Conservation (phyloP, 2,113 vertebrate species). For the Phyllostomus discolor region DNA sequence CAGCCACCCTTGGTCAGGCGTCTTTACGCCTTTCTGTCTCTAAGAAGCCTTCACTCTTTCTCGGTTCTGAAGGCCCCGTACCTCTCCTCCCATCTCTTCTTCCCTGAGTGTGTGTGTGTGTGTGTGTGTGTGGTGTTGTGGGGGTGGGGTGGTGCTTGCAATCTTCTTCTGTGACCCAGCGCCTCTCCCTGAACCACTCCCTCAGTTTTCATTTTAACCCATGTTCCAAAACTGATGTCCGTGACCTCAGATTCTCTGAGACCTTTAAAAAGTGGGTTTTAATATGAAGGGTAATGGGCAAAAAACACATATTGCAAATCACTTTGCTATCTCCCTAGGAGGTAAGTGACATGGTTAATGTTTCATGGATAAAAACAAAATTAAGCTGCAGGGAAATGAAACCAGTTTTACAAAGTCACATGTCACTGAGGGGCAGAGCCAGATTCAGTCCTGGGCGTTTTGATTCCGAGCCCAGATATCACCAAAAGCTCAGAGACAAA, state of each 20-base stretch:
- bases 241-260: not conserved
- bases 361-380: constrained; percentile 16
- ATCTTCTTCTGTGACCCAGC: not conserved
- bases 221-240: not conserved
- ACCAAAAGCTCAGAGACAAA: not conserved
- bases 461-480: not conserved
- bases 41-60: not conserved
- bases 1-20: not conserved
- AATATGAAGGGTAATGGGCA: not conserved
- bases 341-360: not conserved
- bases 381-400: not conserved
- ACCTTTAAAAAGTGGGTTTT: not conserved
- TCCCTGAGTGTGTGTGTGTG: not conserved
- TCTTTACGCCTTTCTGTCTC: not conserved
- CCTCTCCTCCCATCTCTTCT: not conserved
- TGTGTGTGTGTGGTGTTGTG: fast-evolving
- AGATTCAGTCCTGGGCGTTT: not conserved
- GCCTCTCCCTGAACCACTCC: not conserved
- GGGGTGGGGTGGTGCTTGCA: not conserved
- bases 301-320: not conserved
- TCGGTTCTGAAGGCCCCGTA: not conserved
- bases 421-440: not conserved
- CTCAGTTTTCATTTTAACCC: not conserved
- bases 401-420: not conserved
- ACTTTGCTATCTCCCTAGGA: not conserved